phyloP scores from a whole-genome alignment of 1,140 invertebrate species.

The Agrilus planipennis region DNA sequence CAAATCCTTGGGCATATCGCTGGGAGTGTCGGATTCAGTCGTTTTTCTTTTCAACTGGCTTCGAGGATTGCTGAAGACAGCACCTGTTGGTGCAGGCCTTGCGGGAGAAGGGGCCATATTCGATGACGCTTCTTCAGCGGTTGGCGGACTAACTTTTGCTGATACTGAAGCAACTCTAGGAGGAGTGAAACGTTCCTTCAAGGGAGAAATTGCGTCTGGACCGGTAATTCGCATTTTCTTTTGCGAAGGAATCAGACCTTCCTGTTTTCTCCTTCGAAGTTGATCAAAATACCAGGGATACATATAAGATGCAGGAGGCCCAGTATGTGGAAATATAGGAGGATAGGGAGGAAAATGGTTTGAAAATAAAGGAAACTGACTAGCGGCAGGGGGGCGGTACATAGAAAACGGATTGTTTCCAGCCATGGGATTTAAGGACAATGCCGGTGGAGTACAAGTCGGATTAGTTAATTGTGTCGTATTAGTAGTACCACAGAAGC shows the following conservation, averaged over 20 bases:
- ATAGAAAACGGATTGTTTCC: constrained; percentile 56
- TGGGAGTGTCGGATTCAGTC: constrained; percentile 19
- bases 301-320: constrained; percentile 31
- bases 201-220: constrained; percentile 16
- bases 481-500: constrained; percentile 62
- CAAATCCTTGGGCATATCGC: constrained; percentile 16
- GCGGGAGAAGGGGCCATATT: constrained; percentile 52
- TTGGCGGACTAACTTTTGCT: constrained; percentile 48
- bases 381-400: constrained; percentile 40
- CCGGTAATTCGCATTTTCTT: constrained; percentile 29
- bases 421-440: constrained; percentile 34
- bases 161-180: constrained; percentile 33
- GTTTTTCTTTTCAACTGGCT: constrained; percentile 25
- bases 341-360: constrained; percentile 38
- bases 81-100: constrained; percentile 38
- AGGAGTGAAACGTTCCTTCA: constrained; percentile 37
- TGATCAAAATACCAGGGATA: constrained; percentile 43
- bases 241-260: constrained; percentile 19
- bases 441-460: constrained; percentile 36
- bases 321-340: constrained; percentile 45
- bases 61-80: constrained; percentile 32
- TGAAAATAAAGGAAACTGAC: constrained; percentile 38
- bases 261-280: constrained; percentile 27
- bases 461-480: constrained; percentile 39
- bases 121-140: constrained; percentile 44